Base-by-base conservation (phyloP, 2,888 invertebrate species). In the Quadriops clusia region DNA sequence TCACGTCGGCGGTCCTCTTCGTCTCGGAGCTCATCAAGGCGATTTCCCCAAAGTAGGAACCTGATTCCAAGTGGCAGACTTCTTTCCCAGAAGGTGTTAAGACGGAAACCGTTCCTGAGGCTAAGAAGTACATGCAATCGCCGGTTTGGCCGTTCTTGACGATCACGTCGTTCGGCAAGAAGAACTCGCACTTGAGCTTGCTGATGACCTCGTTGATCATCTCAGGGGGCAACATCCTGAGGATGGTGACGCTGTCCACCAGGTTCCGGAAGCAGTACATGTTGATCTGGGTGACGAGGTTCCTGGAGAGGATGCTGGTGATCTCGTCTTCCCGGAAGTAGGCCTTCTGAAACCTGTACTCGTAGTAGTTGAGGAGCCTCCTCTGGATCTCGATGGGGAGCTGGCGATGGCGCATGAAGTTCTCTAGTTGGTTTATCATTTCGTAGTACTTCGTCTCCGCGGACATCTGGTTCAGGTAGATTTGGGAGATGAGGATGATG, bases 11-110 rank as follows among this genome's bases (percentile, higher is more conserved):
- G 0, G 66, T 60, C 24, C 74, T 58, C 33, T 66, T 64, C 30
- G 64, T 63, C 43, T 69, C 67, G 25, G 65, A 63, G 45, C 68
- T 60, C 14, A 76, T 46, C 16, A 77, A 50, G 0, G 72, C 67
- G 20, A 73, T 61, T 48, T 73, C 75, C 1, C 76, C 75, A 43
- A 75, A 75, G 47, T 72, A 64, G 0, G 67, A 68, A 4, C 74
- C 75, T 42, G 74, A 74, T 34, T 68, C 65, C 28, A 72, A 46
- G 40, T 68, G 70, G 32, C 68, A 67, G 7, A 60, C 61, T 45
- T 65, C 64, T 49, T 52, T 59, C 18, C 59, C 61, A 3, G 40
- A 38, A 6, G 42, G 42, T 4, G 60, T 59, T 30, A 60, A 63
- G 13, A 64, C 51, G 3, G 62, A 61, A n/a, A 62, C 61, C 1